Percentiles rank a stretch among this genome's conserved stretches.
phyloP scores from a whole-genome alignment of 2,888 invertebrate species.

The Myopa tessellatipennis region DNA sequence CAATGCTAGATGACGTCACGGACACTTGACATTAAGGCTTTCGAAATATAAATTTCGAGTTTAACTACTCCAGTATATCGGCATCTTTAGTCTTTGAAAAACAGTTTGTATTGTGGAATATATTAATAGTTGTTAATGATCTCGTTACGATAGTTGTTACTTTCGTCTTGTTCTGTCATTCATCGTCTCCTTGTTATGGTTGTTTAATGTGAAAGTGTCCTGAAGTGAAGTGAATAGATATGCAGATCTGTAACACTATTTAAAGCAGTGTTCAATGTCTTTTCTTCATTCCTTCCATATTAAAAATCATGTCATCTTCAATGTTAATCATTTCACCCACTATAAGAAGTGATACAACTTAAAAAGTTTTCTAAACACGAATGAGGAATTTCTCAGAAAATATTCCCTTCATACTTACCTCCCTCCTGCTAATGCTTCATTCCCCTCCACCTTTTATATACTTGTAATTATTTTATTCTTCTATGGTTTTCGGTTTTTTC shows the following conservation, averaged over 20 bases:
- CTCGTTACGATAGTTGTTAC: no score
- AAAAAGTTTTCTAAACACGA: not conserved
- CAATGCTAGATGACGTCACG: no score
- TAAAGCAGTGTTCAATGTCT: not conserved
- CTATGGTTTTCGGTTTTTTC: not conserved
- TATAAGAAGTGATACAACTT: not conserved
- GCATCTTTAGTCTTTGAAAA: no score
- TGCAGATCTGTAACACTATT: not conserved
- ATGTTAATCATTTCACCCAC: not conserved
- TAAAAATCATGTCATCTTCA: not conserved
- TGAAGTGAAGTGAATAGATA: no score
- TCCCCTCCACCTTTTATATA: not conserved
- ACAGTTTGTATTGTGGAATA: no score
- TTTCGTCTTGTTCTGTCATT: no score
- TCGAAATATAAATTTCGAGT: no score
- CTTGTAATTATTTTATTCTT: not conserved
- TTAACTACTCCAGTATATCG: no score
- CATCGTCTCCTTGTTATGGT: no score
- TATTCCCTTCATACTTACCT: not conserved
- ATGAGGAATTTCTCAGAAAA: not conserved
- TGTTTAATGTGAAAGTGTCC: no score
- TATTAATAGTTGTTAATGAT: no score
- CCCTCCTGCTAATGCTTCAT: not conserved
- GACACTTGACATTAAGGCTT: no score
- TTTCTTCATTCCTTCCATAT: not conserved